phyloP scores from a whole-genome alignment of 2,888 invertebrate species.

The Pristionchus fissidentatus region DNA sequence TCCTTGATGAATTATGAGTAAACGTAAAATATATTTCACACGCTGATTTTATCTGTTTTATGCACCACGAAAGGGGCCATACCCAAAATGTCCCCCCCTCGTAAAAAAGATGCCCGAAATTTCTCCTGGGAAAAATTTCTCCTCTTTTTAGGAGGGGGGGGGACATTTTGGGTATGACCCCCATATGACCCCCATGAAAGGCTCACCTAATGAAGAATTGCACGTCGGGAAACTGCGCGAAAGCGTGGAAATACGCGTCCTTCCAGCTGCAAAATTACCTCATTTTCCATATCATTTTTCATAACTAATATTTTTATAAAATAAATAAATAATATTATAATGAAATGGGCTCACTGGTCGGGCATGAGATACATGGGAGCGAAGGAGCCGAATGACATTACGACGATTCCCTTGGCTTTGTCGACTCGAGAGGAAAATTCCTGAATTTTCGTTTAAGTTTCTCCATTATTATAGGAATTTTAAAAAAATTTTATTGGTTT shows the following conservation, averaged over 20 bases:
- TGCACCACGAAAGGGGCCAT: no score
- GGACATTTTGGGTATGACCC: no score
- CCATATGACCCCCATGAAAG: no score
- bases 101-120: neutral
- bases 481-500: neutral
- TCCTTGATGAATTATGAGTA: no score
- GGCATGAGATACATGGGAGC: conserved; percentile 38
- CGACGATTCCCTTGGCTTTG: neutral
- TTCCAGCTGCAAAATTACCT: conserved; percentile 27
- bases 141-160: no score
- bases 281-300: no score
- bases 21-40: no score
- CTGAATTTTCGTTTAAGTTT: neutral
- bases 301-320: no score
- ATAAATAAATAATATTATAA: neutral
- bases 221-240: conserved; percentile 58
- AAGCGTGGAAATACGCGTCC: conserved; percentile 57
- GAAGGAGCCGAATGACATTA: conserved; percentile 19
- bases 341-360: neutral
- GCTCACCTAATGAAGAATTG: conserved; percentile 61
- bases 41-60: no score
- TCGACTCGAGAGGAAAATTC: neutral
- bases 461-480: neutral
- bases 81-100: no score
- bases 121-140: neutral